Evolutionary conservation across 2,797 vertebrate genomes (phyloP), one percentile per base, ranked within the genome.

Genomic region (Enteromius fasciolatus): DNA sequence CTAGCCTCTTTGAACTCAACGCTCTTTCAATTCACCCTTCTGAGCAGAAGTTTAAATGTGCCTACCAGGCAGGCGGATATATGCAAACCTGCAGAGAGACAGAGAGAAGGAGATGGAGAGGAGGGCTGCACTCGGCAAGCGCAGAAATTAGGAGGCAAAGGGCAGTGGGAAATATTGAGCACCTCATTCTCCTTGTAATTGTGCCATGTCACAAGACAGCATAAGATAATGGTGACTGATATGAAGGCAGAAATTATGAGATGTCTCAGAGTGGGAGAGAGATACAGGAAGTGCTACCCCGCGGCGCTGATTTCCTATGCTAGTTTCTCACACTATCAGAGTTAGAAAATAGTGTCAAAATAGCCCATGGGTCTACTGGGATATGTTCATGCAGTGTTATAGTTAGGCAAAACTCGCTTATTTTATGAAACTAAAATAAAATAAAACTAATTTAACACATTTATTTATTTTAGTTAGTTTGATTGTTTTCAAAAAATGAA

Each of bases 241-340:
- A 78, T 81, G 85, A 81, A 83, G 82, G 61, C 18, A 84, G 82
- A 82, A 82, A 80, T 78, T 61, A 74, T 10, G 50, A 80, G 69
- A 33, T 12, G 25, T 41, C 50, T 33, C 12, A n/a, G 75, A 76
- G 50, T 78, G 61, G 48, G 46, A 67, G 70, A 80, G 73, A 68
- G 68, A 80, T 76, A 77, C 90, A 92, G 90, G 87, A 91, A 83
- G 90, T 84, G 89, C 89, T 92, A 92, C 92, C 92, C 87, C 0
- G 75, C 82, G 68, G 67, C 25, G 74, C 28, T 70, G 67, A 83
- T 81, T 83, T 81, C 73, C 69, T 68, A 74, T 33, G 18, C 68
- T 57, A 66, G 76, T 61, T 75, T 83, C n/a, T 48, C 70, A 52
- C 5, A 74, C 75, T 61, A 82, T 85, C 82, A 79, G 50, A 76